Evolutionary conservation across 2,888 invertebrate species (phyloP), one percentile per base, ranked within the genome.

Genomic region (Leucophenga montana): DNA sequence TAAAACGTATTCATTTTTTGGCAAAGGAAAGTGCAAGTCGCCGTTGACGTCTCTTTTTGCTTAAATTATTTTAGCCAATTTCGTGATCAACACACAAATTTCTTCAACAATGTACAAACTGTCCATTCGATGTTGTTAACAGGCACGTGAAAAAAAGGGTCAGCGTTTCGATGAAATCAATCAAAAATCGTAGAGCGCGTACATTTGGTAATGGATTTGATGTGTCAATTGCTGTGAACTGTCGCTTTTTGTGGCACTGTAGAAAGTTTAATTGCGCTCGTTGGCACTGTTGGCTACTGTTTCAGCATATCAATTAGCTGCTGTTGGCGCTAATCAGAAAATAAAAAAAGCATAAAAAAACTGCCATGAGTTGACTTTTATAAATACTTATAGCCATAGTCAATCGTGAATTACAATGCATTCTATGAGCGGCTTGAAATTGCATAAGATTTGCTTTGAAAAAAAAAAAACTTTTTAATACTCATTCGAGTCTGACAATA

Each of bases 11-110:
- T 57, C 9, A 27, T 69, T 69, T 68, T 11, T 53, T 6, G 57
- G 70, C 27, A 16, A 68, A 78, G 73, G 83, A 82, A 82, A 82
- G 82, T 76, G 83, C 82, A 83, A 82, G 80, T 80, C n/a, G 59
- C n/a, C 31, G 9, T n/a, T 33, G 13, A n/a, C 33, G 9, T 57
- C n/a, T 27, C 13, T 22, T 57, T 57, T 27, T 50, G 5, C n/a
- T 27, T 27, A 14, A 22, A 22, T 13, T 56, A 18, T 27, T 22
- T 56, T 56, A 13, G 56, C 56, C 8, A 56, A 57, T 18, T 50
- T 50, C 50, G 50, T 50, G 50, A 50, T 13, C 50, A 2, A 48
- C 62, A 64, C 46, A 64, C 22, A 61, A 3, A 61, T 16, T 22
- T 5, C 27, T 27, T 3, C 27, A 27, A 27, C 27, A 27, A 27